Conservation (phyloP, 1,140 invertebrate genomes). For the Bactericera cockerelli region DNA sequence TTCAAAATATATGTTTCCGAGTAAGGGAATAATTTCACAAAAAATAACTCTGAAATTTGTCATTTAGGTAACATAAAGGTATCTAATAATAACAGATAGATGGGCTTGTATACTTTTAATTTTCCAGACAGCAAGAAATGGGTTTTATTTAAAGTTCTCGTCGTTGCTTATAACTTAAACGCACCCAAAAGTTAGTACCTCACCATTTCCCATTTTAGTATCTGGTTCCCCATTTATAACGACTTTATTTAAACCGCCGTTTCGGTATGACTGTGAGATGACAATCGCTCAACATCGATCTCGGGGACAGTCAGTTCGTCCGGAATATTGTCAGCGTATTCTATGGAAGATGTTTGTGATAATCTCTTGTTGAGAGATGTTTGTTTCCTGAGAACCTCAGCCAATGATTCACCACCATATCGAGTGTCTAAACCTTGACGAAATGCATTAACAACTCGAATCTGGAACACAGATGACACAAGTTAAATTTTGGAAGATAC, state of each 20-base stretch:
- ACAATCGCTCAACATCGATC: conserved; percentile 76
- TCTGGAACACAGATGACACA: conserved; percentile 49
- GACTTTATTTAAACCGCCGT: conserved; percentile 59
- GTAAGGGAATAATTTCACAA: too few relatives aligned
- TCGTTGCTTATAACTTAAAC: too few relatives aligned
- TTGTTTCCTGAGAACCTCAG: conserved; percentile 80
- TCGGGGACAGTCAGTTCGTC: conserved; percentile 74
- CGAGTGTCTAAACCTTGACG: conserved; percentile 93
- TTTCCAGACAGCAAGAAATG: too few relatives aligned
- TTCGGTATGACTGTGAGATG: conserved; percentile 82
- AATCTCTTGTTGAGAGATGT: conserved; percentile 74
- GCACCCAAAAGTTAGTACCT: too few relatives aligned
- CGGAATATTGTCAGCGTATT: conserved; percentile 74
- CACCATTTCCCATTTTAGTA: too few relatives aligned
- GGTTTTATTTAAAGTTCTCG: too few relatives aligned
- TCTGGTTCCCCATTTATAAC: not conserved
- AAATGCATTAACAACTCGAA: conserved; percentile 36
- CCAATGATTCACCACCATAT: conserved; percentile 69
- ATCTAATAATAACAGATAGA: too few relatives aligned
- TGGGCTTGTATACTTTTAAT: too few relatives aligned
- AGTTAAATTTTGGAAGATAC: conserved; percentile 23
- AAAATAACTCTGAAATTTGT: too few relatives aligned
- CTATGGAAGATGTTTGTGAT: conserved; percentile 78
- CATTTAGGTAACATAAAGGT: too few relatives aligned
- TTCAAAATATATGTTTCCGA: too few relatives aligned